Percentiles rank a stretch among this genome's conserved stretches.
phyloP scores from a whole-genome alignment of 2,888 invertebrate species.

The Eristalinus aeneus region DNA sequence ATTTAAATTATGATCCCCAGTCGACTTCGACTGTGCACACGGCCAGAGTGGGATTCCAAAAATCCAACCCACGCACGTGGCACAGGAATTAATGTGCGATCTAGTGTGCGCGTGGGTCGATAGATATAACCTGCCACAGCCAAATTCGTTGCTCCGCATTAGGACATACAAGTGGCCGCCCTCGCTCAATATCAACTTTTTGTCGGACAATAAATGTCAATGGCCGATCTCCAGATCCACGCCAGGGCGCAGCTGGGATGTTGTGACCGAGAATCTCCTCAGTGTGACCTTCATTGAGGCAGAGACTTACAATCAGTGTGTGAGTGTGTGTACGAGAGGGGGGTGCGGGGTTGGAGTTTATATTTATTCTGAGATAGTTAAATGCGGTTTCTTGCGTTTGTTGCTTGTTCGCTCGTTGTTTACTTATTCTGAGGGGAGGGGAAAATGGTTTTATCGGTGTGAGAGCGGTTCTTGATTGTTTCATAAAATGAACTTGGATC shows the following conservation, averaged over 20 bases:
- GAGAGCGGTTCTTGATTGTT: not conserved
- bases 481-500: not conserved
- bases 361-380: slow-evolving; percentile 30
- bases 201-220: slow-evolving; percentile 37
- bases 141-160: not conserved
- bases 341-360: not conserved
- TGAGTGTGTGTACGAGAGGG: not conserved
- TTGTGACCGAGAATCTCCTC: slow-evolving; percentile 24
- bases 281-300: slow-evolving; percentile 50
- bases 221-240: slow-evolving; percentile 42
- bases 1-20: not conserved
- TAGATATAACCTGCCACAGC: not conserved
- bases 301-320: slow-evolving; percentile 29
- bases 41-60: slow-evolving; percentile 21
- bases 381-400: slow-evolving; percentile 17
- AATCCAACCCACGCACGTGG: slow-evolving; percentile 23
- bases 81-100: slow-evolving; percentile 6
- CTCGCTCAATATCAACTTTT: slow-evolving; percentile 7
- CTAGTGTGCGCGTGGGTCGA: slow-evolving; percentile 23
- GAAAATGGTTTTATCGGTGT: slow-evolving; percentile 34
- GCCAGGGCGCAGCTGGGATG: not conserved
- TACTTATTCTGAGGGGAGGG: not conserved
- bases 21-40: not conserved
- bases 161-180: slow-evolving; percentile 5
- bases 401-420: not conserved